Conservation (phyloP, 1,140 invertebrate genomes). For the Aphidius gifuensis region DNA sequence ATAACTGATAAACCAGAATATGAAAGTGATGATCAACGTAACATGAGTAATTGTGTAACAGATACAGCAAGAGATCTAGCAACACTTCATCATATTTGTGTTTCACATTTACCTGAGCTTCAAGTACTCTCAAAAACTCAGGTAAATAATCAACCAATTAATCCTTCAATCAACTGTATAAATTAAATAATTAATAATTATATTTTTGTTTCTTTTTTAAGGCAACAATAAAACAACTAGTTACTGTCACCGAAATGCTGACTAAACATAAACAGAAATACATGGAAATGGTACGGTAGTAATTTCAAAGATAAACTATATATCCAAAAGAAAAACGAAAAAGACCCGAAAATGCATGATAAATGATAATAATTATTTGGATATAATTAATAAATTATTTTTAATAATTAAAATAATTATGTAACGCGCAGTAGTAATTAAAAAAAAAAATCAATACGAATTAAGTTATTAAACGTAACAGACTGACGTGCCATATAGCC, state of each 20-base stretch:
- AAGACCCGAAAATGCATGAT: too few species aligned
- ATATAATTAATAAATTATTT: slow-evolving; percentile 16
- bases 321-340: too few species aligned
- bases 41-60: slow-evolving; percentile 57
- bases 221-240: slow-evolving; percentile 87
- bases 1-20: slow-evolving; percentile 65
- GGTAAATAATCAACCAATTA: slow-evolving; percentile 54
- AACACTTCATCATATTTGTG: slow-evolving; percentile 93
- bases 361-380: too few species aligned
- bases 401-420: slow-evolving; percentile 32
- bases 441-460: slow-evolving; percentile 40
- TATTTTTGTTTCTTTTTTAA: slow-evolving; percentile 37
- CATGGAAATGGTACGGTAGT: slow-evolving; percentile 90
- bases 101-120: slow-evolving; percentile 75
- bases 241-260: slow-evolving; percentile 94
- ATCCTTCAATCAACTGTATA: slow-evolving; percentile 14
- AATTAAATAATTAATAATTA: slow-evolving; percentile 16
- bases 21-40: slow-evolving; percentile 53
- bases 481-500: slow-evolving; percentile 53
- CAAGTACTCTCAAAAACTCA: slow-evolving; percentile 73
- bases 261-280: slow-evolving; percentile 96
- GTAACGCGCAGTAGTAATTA: slow-evolving; percentile 46
- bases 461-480: slow-evolving; percentile 49
- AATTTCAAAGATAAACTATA: slow-evolving; percentile 29
- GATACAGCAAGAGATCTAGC: slow-evolving; percentile 82